Evolutionary conservation across 1,140 invertebrate genomes (phyloP).

Genomic region (Magallana angulata): DNA sequence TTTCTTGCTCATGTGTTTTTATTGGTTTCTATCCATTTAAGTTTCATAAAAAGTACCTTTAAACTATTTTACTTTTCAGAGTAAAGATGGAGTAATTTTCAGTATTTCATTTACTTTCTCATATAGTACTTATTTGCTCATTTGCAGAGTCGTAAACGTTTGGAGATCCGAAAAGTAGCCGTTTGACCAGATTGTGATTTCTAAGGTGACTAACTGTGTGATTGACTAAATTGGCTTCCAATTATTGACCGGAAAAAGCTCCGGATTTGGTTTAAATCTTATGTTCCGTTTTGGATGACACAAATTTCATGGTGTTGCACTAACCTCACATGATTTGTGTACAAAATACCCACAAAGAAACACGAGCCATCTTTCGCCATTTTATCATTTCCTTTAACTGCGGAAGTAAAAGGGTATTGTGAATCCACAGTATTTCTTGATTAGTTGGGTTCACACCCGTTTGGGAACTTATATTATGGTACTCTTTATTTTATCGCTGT

Average conservation of each 20-base stretch:
- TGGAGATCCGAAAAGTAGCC: slow-evolving; percentile 70
- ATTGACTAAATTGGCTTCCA: slow-evolving; percentile 25
- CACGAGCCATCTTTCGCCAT: too few species aligned
- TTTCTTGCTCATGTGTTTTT: neutral
- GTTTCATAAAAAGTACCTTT: neutral
- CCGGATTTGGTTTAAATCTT: slow-evolving; percentile 6
- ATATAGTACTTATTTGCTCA: slow-evolving; percentile 22
- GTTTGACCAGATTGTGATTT: slow-evolving; percentile 45
- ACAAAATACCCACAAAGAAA: too few species aligned
- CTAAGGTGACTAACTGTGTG: slow-evolving; percentile 1
- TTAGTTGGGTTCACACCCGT: too few species aligned
- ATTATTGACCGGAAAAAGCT: slow-evolving; percentile 23
- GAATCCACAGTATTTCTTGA: too few species aligned
- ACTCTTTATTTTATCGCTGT: neutral
- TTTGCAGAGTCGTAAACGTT: slow-evolving; percentile 71
- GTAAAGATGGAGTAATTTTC: neutral
- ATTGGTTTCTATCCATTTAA: neutral
- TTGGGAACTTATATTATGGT: too few species aligned
- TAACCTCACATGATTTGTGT: too few species aligned
- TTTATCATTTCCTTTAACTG: too few species aligned
- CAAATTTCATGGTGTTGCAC: neutral
- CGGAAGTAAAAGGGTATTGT: too few species aligned
- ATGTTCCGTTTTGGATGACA: neutral
- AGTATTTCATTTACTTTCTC: neutral
- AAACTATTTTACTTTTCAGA: neutral